Evolutionary conservation across 2,797 vertebrate species (phyloP).

Genomic region (Arremon brunneinucha): DNA sequence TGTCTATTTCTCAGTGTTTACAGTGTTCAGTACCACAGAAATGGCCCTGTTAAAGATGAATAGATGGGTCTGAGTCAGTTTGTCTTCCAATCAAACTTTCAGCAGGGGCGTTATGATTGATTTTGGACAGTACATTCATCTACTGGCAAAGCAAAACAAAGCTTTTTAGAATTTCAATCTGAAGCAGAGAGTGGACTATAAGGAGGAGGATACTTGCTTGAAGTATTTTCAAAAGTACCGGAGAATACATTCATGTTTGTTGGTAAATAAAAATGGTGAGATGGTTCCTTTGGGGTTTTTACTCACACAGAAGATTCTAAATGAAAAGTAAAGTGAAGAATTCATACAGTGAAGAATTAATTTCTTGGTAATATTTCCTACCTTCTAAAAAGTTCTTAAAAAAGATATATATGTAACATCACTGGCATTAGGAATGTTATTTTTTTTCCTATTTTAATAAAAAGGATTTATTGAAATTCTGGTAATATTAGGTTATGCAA

Average conservation of each 20-base stretch:
- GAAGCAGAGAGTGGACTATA: not conserved
- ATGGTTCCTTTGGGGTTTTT: not conserved
- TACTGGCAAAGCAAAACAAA: not conserved
- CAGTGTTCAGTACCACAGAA: not conserved
- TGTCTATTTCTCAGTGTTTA: not conserved
- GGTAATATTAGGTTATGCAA: not conserved
- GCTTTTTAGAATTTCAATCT: not conserved
- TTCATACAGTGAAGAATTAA: not conserved
- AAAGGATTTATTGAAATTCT: not conserved
- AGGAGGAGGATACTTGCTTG: not conserved
- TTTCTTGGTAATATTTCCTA: not conserved
- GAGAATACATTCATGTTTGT: not conserved
- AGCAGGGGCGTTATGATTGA: not conserved
- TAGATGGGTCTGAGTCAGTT: not conserved
- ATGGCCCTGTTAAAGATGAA: not conserved
- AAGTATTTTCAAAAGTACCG: not conserved
- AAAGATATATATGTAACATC: not conserved
- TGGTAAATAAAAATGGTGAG: not conserved
- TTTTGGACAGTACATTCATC: not conserved
- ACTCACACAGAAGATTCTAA: not conserved
- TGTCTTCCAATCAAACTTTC: not conserved
- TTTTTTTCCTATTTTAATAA: not conserved
- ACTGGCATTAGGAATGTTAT: not conserved
- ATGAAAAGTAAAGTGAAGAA: not conserved
- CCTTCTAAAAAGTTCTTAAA: not conserved